Percentiles rank a stretch among this genome's conserved stretches.
Conservation (phyloP, 37 sponge, comb jelly and placozoan genomes). For the Ephydatia muelleri region DNA sequence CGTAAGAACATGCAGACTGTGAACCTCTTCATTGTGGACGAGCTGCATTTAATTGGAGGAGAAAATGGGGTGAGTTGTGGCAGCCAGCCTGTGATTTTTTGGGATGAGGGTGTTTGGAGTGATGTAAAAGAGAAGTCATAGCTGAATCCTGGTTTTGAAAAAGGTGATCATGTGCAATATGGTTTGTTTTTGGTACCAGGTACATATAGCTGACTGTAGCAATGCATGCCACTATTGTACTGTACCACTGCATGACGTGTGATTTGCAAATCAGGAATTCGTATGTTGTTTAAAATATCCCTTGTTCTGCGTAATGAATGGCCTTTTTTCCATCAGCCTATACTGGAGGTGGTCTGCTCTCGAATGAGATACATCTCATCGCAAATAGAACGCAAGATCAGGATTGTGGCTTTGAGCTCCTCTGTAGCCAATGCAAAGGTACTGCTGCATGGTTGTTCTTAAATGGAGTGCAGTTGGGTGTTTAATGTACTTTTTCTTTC, state of each 20-base stretch:
- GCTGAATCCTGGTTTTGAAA: too few species aligned
- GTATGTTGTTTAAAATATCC: neutral
- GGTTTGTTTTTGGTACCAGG: too few species aligned
- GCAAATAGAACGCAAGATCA: slow-evolving; percentile 90
- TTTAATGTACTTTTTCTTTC: neutral
- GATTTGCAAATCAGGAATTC: neutral
- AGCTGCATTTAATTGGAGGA: slow-evolving; percentile 94
- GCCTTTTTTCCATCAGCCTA: slow-evolving; percentile 52
- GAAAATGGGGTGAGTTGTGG: slow-evolving; percentile 83
- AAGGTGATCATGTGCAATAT: too few species aligned
- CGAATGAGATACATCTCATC: slow-evolving; percentile 98
- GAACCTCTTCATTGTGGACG: slow-evolving; percentile 90
- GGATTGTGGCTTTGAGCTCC: slow-evolving; percentile 92
- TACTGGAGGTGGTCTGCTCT: slow-evolving; percentile 93
- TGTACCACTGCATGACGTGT: neutral
- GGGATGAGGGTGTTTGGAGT: neutral
- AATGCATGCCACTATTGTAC: too few species aligned
- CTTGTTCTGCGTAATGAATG: neutral
- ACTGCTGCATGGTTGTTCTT: neutral
- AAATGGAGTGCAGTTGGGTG: neutral
- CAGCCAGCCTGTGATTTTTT: neutral
- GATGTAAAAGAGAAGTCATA: neutral
- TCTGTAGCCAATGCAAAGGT: slow-evolving; percentile 96
- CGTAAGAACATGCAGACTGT: slow-evolving; percentile 97
- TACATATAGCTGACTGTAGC: too few species aligned